Percentiles rank a stretch among this genome's conserved stretches.
These are phyloP conservation scores for Tetheella fluctuosa DNA, from an alignment of 2,888 invertebrate species.

Conservation along the genomic window DNA sequence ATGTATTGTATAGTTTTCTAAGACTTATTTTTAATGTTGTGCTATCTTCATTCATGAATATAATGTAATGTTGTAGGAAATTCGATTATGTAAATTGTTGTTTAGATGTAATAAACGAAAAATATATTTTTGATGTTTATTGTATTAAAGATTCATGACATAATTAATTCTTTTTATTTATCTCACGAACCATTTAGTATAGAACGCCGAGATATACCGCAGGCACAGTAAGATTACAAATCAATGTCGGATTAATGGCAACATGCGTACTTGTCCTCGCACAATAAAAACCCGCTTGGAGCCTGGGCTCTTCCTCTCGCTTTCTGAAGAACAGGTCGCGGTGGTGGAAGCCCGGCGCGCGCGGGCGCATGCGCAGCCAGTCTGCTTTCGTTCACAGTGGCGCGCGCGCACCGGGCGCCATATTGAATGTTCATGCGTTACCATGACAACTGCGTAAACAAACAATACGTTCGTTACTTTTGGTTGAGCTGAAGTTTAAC, in stretches of 20 bases:
- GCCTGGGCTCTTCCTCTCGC: constrained; percentile 76
- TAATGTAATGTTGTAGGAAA: constrained; percentile 13
- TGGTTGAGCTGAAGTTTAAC: constrained; percentile 5
- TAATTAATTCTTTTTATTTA: constrained; percentile 5
- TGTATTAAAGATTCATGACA: constrained; percentile 12
- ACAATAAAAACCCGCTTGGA: constrained; percentile 71
- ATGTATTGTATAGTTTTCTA: constrained; percentile 33
- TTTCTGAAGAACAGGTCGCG: constrained; percentile 59
- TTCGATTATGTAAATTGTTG: constrained; percentile 20
- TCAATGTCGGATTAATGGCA: constrained; percentile 57
- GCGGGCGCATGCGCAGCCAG: constrained; percentile 64
- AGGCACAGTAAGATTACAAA: constrained; percentile 45
- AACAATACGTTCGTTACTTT: constrained; percentile 24
- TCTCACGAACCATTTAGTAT: constrained; percentile 23
- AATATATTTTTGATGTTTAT: constrained; percentile 13
- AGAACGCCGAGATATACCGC: constrained; percentile 23
- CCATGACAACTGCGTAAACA: constrained; percentile 80
- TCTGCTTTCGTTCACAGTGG: constrained; percentile 70
- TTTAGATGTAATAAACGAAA: neutral
- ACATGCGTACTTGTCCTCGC: constrained; percentile 72
- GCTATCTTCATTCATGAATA: constrained; percentile 12
- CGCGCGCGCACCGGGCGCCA: constrained; percentile 77
- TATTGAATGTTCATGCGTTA: constrained; percentile 69
- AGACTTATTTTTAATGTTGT: constrained; percentile 29
- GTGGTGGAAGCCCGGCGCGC: constrained; percentile 61